Evolutionary conservation across 2,113 vertebrate genomes (phyloP), one percentile per base, ranked within the genome.

Genomic region (Meriones unguiculatus): DNA sequence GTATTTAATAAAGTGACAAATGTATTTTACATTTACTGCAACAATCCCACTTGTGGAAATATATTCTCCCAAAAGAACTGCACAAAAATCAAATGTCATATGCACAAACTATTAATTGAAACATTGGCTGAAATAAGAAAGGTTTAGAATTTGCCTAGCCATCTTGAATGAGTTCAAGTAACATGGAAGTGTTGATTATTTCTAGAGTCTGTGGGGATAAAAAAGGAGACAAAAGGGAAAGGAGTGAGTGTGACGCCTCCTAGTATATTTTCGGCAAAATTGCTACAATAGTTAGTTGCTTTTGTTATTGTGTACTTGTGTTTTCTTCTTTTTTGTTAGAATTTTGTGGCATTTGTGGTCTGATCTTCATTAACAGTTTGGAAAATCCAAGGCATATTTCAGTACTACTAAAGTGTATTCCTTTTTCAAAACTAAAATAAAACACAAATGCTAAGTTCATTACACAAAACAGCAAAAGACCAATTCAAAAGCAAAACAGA

Each of bases 1-100:
- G 72, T 85, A 95, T 77, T 97, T 94, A 92, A 94, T 82, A 92
- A 93, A 94, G 72, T 28, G 73, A 70, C 67, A 87, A 77, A 87
- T 70, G 25, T 12, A 78, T 69, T 69, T 96, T 76, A 75, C 62
- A 87, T 80, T 67, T 93, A 35, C 75, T 32, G 30, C 12, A 78
- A 20, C 1, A 77, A n/a, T 93, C 22, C 5, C 28, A 90, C 91
- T 75, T 46, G n/a, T 70, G 12, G 41, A 14, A 65, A 91, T 87
- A 20, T 46, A 84, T 57, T 46, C 25, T 87, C 64, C 14, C 41
- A 22, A 32, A 72, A 94, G 38, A 92, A 78, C 1, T 67, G 2
- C 46, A 80, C 67, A 62, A 12, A 5, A 41, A 62, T 32, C 30
- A 70, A 62, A 73, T 57, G 65, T 84, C 32, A 38, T 35, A 67